Evolutionary conservation across 2,113 vertebrate species (phyloP).

Genomic region (Pseudorasbora parva): DNA sequence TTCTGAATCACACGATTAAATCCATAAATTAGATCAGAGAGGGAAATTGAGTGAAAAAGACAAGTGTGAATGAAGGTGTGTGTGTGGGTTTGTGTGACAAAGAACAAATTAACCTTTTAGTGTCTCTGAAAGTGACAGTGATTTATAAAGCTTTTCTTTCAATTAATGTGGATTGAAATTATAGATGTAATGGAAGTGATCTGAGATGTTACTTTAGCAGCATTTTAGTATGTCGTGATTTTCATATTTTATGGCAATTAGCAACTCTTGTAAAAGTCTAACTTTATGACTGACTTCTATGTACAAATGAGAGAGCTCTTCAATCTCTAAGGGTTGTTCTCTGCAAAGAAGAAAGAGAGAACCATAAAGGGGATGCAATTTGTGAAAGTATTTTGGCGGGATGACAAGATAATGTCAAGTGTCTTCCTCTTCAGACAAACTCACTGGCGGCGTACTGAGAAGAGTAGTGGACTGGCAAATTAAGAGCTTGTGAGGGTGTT

Average conservation of each 20-base stretch:
- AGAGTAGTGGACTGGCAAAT: neutral
- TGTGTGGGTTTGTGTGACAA: neutral
- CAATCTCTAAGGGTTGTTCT: constrained; percentile 3
- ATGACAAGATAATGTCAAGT: constrained; percentile 38
- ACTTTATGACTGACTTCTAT: neutral
- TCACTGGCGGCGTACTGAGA: neutral
- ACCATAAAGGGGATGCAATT: neutral
- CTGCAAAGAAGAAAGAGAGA: neutral
- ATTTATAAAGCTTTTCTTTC: constrained; percentile 4
- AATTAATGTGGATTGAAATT: neutral
- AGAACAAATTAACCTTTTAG: neutral
- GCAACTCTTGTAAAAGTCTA: neutral
- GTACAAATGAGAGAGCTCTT: constrained; percentile 5
- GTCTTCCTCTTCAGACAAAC: constrained; percentile 30
- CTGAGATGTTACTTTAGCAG: neutral
- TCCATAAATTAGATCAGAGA: constrained; percentile 23
- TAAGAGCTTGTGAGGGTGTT: constrained; percentile 11
- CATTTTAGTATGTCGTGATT: neutral
- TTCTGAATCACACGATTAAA: neutral
- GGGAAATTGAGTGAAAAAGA: neutral
- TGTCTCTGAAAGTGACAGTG: constrained; percentile 13
- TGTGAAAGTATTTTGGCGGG: neutral
- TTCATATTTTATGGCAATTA: neutral
- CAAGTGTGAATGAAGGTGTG: neutral
- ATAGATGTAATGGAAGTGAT: neutral